Conservation (phyloP, 1,140 invertebrate species). For the Cyclina sinensis region DNA sequence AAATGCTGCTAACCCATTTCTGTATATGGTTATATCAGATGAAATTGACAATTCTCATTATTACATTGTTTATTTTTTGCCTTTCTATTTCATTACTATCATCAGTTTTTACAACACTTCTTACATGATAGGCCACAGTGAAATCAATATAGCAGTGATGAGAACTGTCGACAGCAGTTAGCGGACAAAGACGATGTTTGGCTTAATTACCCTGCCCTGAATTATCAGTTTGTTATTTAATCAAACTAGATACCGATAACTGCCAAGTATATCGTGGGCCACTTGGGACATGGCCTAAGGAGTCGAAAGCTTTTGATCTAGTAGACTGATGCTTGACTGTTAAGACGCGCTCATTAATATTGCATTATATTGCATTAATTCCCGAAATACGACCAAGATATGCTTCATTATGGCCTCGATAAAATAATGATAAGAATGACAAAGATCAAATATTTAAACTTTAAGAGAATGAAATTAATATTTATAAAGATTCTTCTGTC, state of each 20-base stretch:
- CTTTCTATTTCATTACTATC: constrained; percentile 15
- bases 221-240: constrained; percentile 40
- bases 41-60: not conserved
- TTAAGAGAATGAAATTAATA: not conserved
- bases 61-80: not conserved
- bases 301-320: constrained; percentile 28
- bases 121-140: not conserved
- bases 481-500: not conserved
- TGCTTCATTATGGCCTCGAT: not conserved
- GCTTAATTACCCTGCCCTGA: constrained; percentile 19
- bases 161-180: constrained; percentile 36
- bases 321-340: not conserved
- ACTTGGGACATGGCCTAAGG: constrained; percentile 27
- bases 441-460: constrained; percentile 8
- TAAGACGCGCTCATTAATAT: constrained; percentile 35
- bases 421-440: not conserved
- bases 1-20: too few relatives aligned
- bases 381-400: not conserved
- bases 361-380: constrained; percentile 21
- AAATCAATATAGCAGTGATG: constrained; percentile 28
- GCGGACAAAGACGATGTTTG: not conserved
- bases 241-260: constrained; percentile 20
- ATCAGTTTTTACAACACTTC: not conserved
- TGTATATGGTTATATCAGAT: not conserved
- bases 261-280: not conserved